Conservation (phyloP, 2,888 invertebrate species). For the Emmelina monodactyla region DNA sequence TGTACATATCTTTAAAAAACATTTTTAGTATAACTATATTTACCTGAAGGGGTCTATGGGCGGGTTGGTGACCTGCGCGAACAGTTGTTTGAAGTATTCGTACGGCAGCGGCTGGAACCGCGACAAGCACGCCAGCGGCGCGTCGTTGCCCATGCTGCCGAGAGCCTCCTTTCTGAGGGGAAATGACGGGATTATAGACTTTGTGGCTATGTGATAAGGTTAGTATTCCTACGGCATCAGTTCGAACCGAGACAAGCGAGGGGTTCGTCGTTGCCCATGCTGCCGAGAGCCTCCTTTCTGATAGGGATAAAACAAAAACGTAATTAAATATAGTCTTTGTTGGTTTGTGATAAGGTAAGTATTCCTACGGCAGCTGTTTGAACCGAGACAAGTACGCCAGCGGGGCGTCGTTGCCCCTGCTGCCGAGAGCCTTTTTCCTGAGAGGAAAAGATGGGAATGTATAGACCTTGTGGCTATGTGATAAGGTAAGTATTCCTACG, state of each 20-base stretch:
- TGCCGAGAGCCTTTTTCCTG: conserved; percentile 97
- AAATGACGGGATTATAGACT: background rate
- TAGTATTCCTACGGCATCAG: conserved; percentile 96
- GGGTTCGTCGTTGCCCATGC: conserved; percentile 99
- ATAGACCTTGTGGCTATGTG: no score
- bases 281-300: conserved; percentile 97
- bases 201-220: no score
- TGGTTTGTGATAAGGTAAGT: no score
- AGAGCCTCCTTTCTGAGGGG: conserved; percentile 94
- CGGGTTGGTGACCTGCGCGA: conserved; percentile 99
- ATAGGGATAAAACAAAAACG: no score
- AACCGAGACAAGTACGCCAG: conserved; percentile 95
- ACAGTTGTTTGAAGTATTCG: conserved; percentile 98
- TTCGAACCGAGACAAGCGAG: conserved; percentile 95
- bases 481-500: no score
- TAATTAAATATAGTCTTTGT: no score
- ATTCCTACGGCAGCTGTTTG: conserved; percentile 94
- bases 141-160: conserved; percentile 99
- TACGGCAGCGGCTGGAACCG: conserved; percentile 93
- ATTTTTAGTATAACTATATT: background rate
- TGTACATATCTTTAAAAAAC: background rate
- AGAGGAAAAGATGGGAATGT: background rate
- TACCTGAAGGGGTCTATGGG: conserved; percentile 96
- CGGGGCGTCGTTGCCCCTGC: conserved; percentile 99
- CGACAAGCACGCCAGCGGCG: conserved; percentile 96